These are phyloP conservation scores for Cancer borealis DNA, from an alignment of 2,888 invertebrate genomes.

Conservation along the genomic window DNA sequence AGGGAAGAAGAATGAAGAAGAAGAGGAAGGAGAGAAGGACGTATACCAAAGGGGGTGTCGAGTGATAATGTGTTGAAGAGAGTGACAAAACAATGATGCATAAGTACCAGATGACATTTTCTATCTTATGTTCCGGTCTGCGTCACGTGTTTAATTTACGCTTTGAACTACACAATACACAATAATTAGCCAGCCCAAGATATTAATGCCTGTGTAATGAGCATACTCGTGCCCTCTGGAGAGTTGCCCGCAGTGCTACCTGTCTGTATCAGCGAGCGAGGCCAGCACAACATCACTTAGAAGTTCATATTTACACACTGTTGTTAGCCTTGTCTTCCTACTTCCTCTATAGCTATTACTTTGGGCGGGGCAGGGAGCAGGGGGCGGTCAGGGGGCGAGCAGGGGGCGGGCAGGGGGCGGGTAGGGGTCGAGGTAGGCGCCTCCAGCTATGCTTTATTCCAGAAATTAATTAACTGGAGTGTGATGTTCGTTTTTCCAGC, in stretches of 20 bases:
- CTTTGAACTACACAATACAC: background rate
- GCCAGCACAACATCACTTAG: background rate
- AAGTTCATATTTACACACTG: background rate
- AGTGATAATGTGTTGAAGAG: background rate
- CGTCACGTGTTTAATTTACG: background rate
- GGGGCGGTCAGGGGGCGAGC: background rate
- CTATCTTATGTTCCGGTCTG: too few species aligned
- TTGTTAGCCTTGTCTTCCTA: background rate
- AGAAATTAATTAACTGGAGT: slow-evolving; percentile 24
- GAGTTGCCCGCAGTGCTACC: background rate
- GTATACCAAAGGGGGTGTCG: background rate
- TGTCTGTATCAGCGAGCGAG: background rate
- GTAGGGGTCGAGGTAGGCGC: background rate
- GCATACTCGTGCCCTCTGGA: background rate
- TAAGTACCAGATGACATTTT: too few species aligned
- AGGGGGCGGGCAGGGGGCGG: background rate
- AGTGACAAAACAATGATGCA: too few species aligned
- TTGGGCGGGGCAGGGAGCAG: too few species aligned
- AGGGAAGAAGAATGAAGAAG: background rate
- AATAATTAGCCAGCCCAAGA: background rate
- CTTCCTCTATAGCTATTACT: background rate
- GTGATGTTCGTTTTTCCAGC: background rate
- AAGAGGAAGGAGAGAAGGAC: background rate
- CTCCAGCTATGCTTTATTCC: slow-evolving; percentile 14
- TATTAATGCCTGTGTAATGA: background rate